Evolutionary conservation across 2,797 vertebrate species (phyloP).

Genomic region (Erpetoichthys calabaricus): DNA sequence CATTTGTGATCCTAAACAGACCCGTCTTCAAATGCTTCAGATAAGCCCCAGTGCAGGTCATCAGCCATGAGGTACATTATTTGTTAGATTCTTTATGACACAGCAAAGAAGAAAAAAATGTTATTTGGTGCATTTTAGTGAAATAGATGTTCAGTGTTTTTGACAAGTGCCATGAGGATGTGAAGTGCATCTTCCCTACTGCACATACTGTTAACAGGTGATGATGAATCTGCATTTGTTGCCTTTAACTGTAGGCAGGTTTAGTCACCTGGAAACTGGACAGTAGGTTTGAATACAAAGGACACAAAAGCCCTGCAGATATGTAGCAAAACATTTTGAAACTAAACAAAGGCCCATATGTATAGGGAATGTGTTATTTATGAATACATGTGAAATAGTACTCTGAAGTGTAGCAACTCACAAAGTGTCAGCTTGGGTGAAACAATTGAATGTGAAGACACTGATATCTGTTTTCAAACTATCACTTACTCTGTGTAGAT

Average conservation of each 20-base stretch:
- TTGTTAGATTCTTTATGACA: slow-evolving; percentile 20
- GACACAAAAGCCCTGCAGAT: slow-evolving; percentile 32
- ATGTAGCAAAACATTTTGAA: background rate
- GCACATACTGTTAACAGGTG: slow-evolving; percentile 48
- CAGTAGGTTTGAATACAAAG: slow-evolving; percentile 28
- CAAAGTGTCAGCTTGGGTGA: too few species aligned
- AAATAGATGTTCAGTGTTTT: slow-evolving; percentile 26
- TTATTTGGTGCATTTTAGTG: slow-evolving; percentile 29
- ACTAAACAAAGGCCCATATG: too few species aligned
- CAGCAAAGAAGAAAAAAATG: slow-evolving; percentile 28
- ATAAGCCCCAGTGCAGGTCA: background rate
- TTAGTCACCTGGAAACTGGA: slow-evolving; percentile 32
- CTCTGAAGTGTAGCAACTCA: too few species aligned
- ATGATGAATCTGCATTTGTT: slow-evolving; percentile 38
- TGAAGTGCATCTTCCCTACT: slow-evolving; percentile 37
- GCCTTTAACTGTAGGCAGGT: slow-evolving; percentile 34
- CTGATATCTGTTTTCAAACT: too few species aligned
- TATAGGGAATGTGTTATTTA: too few species aligned
- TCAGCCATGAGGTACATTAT: background rate
- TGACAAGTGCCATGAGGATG: slow-evolving; percentile 38
- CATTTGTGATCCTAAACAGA: too few species aligned
- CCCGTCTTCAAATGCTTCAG: too few species aligned
- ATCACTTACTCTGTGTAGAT: too few species aligned
- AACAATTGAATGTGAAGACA: too few species aligned
- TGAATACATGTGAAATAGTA: too few species aligned